Evolutionary conservation across 1,140 invertebrate species (phyloP).

Genomic region (Drosophila paulistorum): DNA sequence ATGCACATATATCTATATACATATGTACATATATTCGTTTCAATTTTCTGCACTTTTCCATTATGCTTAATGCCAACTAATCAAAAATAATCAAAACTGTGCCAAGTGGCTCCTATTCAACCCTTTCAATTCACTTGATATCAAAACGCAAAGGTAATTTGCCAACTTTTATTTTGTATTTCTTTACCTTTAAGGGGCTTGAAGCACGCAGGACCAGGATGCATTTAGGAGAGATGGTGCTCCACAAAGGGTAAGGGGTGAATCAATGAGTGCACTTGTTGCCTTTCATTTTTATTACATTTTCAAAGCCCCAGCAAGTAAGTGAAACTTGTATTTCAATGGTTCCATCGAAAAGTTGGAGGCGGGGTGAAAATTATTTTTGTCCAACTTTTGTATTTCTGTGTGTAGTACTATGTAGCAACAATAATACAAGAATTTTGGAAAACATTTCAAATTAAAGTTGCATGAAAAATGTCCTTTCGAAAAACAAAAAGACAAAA

Average conservation of each 20-base stretch:
- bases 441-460: slow-evolving; percentile 42
- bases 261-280: slow-evolving; percentile 69
- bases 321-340: slow-evolving; percentile 49
- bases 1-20: too few relatives aligned
- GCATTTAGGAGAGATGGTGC: neutral
- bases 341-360: neutral
- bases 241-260: slow-evolving; percentile 14
- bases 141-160: slow-evolving; percentile 39
- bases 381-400: slow-evolving; percentile 35
- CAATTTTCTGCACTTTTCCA: slow-evolving; percentile 34
- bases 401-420: slow-evolving; percentile 46
- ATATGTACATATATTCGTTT: neutral
- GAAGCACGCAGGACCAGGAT: slow-evolving; percentile 11
- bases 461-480: slow-evolving; percentile 10
- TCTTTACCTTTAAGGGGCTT: slow-evolving; percentile 11
- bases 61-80: slow-evolving; percentile 22
- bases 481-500: neutral
- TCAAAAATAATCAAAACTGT: slow-evolving; percentile 50
- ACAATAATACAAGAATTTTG: slow-evolving; percentile 42
- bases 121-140: slow-evolving; percentile 36
- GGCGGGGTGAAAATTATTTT: slow-evolving; percentile 32
- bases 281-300: slow-evolving; percentile 66
- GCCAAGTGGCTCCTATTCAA: slow-evolving; percentile 37
- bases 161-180: slow-evolving; percentile 16
- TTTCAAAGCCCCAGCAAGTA: slow-evolving; percentile 58